Conservation (phyloP, 2,888 invertebrate species). For the Nipponacmea schrenckii region DNA sequence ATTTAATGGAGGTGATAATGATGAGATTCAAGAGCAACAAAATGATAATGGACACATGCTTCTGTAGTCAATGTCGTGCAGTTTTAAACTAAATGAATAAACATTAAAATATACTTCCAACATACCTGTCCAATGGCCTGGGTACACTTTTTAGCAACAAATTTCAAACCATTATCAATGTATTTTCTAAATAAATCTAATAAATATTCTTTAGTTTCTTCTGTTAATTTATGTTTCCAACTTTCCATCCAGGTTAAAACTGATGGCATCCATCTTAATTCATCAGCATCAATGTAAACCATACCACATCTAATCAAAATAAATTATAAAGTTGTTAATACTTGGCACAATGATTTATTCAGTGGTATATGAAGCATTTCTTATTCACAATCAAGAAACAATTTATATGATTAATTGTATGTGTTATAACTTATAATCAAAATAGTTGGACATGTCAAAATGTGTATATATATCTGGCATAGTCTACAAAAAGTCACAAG, state of each 20-base stretch:
- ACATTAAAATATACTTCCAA: too few relatives aligned
- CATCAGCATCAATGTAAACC: slow-evolving; percentile 89
- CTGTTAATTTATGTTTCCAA: slow-evolving; percentile 68
- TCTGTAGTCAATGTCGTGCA: too few relatives aligned
- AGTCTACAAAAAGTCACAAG: too few relatives aligned
- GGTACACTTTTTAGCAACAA: slow-evolving; percentile 77
- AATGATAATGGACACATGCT: too few relatives aligned
- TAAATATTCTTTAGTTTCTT: slow-evolving; percentile 74
- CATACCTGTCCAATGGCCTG: slow-evolving; percentile 81
- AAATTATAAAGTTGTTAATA: background rate
- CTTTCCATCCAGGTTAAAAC: slow-evolving; percentile 81
- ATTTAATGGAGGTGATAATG: too few relatives aligned
- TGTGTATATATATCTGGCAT: too few relatives aligned
- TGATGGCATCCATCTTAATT: slow-evolving; percentile 83
- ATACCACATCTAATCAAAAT: slow-evolving; percentile 74
- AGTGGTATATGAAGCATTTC: background rate
- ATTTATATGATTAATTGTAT: too few relatives aligned
- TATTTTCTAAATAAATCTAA: slow-evolving; percentile 76
- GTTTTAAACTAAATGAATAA: too few relatives aligned
- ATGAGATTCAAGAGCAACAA: too few relatives aligned
- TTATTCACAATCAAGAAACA: background rate
- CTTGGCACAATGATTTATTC: too few relatives aligned
- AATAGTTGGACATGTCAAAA: too few relatives aligned
- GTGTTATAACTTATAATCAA: too few relatives aligned
- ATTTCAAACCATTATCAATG: slow-evolving; percentile 76